Percentiles rank a stretch among this genome's conserved stretches.
Evolutionary conservation across 2,113 vertebrate genomes (phyloP).

Genomic region (Antidorcas marsupialis): DNA sequence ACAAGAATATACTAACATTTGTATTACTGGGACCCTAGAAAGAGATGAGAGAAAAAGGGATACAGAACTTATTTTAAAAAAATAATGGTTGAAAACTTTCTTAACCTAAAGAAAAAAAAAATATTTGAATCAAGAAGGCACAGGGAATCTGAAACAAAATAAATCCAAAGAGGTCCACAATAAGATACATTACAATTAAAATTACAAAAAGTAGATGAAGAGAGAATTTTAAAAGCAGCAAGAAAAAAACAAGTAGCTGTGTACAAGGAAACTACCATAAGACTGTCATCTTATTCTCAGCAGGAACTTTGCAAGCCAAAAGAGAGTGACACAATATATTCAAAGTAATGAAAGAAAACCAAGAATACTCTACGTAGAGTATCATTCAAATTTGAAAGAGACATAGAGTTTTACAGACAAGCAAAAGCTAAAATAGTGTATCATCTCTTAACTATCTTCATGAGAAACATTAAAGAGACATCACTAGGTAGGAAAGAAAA

Average conservation of each 20-base stretch:
- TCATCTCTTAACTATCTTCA: background rate
- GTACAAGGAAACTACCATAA: background rate
- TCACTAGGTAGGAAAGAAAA: background rate
- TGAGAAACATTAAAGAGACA: background rate
- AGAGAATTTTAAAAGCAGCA: background rate
- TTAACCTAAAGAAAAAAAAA: background rate
- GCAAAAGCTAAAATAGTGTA: background rate
- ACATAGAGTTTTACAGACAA: background rate
- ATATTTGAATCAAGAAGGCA: background rate
- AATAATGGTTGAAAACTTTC: background rate
- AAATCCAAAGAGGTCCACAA: background rate
- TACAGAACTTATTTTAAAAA: background rate
- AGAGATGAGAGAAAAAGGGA: background rate
- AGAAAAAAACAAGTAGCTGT: background rate
- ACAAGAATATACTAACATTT: background rate
- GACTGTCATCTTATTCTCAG: background rate
- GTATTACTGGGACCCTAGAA: background rate
- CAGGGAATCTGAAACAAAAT: background rate
- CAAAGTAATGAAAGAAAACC: background rate
- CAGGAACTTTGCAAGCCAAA: background rate
- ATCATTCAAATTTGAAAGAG: background rate
- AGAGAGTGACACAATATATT: background rate
- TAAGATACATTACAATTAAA: background rate
- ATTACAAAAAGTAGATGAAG: background rate
- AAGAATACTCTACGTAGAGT: background rate